Evolutionary conservation across 2,797 vertebrate genomes (phyloP), one percentile per base, ranked within the genome.

Genomic region (Smutsia gigantea): DNA sequence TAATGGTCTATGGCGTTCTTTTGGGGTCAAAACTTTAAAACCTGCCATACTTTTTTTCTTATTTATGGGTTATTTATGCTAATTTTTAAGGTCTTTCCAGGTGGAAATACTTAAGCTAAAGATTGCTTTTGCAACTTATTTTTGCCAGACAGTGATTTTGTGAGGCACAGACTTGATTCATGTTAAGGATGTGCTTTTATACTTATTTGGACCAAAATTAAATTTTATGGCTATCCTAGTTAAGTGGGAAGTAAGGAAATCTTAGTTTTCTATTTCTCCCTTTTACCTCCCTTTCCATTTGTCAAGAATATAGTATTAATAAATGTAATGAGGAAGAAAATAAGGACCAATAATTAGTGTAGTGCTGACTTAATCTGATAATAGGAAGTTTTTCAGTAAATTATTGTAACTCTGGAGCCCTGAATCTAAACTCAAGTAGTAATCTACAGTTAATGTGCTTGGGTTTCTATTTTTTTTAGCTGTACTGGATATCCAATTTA

Each of bases 81-180:
- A 69, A 93, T 84, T 93, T 94, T 59, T 15, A 91, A 85, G 2
- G 1, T 77, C 92, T 97, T 92, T 18, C 39, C 31, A 93, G 27
- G 29, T 81, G 49, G 23, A 71, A 37, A 51, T 85, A 31, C 0
- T 64, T 92, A n/a, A 83, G 69, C 34, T 91, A 78, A 97, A 55
- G 69, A 69, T 27, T 77, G 2, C 31, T 75, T 92, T 90, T 90
- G 23, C 29, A 37, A 71, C 34, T 93, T 84, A 57, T 64, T 87
- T 92, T 95, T 95, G 23, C 39, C 21, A 17, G 57, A 95, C 39
- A 79, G 6, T 55, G 49, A 83, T 94, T 78, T 92, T 83, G 27
- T 61, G n/a, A 96, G 25, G 10, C 46, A 85, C 23, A 84, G 34
- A 88, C 31, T 89, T 66, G 42, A 83, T 31, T 90, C 27, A 82